These are phyloP conservation scores for Rana temporaria DNA, from an alignment of 2,113 vertebrate genomes.

Conservation along the genomic window DNA sequence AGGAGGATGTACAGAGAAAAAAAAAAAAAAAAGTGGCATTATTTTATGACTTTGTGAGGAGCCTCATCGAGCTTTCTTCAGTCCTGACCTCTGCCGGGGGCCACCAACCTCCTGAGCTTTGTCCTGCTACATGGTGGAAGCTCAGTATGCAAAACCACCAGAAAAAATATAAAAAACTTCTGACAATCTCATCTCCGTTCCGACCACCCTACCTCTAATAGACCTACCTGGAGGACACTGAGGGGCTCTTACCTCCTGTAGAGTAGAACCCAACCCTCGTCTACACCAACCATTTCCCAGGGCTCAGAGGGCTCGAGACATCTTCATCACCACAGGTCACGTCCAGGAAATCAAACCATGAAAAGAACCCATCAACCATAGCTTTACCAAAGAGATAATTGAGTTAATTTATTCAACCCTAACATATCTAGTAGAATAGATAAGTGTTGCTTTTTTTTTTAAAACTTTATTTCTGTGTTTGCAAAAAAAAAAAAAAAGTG, in stretches of 20 bases:
- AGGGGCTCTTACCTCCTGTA: not conserved
- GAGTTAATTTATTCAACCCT: slow-evolving; percentile 52
- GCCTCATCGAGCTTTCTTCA: not conserved
- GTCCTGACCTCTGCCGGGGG: not conserved
- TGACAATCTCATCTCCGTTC: not conserved
- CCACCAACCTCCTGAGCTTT: not conserved
- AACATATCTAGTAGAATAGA: slow-evolving; percentile 41
- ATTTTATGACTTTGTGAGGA: not conserved
- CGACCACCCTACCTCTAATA: slow-evolving; percentile 44
- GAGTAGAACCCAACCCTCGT: not conserved
- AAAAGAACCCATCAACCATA: slow-evolving; percentile 5
- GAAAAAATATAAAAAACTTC: no score
- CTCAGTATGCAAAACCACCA: no score
- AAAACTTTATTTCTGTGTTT: slow-evolving; percentile 21
- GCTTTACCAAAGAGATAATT: slow-evolving; percentile 55
- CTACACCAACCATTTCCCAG: not conserved
- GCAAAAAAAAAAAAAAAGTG: not conserved
- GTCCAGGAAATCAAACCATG: slow-evolving; percentile 8
- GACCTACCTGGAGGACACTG: slow-evolving; percentile 1
- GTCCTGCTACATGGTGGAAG: not conserved
- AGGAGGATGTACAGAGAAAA: not conserved
- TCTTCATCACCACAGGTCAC: not conserved
- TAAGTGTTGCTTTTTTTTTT: slow-evolving; percentile 3
- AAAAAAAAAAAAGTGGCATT: not conserved
- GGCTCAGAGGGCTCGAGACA: not conserved